Percentiles rank a stretch among this genome's conserved stretches.
These are phyloP conservation scores for Brotula barbata DNA, from an alignment of 2,797 vertebrate species.

Conservation along the genomic window DNA sequence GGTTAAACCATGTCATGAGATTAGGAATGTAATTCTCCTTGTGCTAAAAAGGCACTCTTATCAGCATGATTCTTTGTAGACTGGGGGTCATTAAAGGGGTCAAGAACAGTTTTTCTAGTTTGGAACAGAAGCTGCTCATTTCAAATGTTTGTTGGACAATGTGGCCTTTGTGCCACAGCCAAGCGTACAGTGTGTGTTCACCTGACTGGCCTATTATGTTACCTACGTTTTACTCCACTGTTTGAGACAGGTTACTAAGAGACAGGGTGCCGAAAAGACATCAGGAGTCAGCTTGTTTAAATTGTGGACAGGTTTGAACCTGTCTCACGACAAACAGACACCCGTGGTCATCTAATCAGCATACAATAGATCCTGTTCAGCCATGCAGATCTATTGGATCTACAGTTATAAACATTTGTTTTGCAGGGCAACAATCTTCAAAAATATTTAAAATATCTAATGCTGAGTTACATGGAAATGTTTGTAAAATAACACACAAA, in stretches of 20 bases:
- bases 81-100: slow-evolving; percentile 7
- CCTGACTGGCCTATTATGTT: not conserved
- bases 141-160: slow-evolving; percentile 1
- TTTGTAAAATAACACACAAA: not conserved
- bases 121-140: slow-evolving; percentile 1
- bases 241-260: not conserved
- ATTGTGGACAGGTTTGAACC: slow-evolving; percentile 2
- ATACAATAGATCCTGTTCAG: not conserved
- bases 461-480: not conserved
- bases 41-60: not conserved
- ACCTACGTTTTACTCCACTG: not conserved
- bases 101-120: slow-evolving; percentile 14
- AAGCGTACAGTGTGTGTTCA: not conserved
- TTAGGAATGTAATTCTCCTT: slow-evolving; percentile 4
- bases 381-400: not conserved
- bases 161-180: not conserved
- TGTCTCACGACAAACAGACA: slow-evolving; percentile 6
- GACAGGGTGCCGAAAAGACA: not conserved
- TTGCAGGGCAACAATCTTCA: not conserved
- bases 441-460: not conserved
- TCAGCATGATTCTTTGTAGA: slow-evolving; percentile 15
- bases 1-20: not conserved
- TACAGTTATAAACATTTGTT: not conserved
- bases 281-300: slow-evolving; percentile 3
- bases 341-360: not conserved